phyloP scores from a whole-genome alignment of 2,797 vertebrate species.

The Steatocranus sp. region DNA sequence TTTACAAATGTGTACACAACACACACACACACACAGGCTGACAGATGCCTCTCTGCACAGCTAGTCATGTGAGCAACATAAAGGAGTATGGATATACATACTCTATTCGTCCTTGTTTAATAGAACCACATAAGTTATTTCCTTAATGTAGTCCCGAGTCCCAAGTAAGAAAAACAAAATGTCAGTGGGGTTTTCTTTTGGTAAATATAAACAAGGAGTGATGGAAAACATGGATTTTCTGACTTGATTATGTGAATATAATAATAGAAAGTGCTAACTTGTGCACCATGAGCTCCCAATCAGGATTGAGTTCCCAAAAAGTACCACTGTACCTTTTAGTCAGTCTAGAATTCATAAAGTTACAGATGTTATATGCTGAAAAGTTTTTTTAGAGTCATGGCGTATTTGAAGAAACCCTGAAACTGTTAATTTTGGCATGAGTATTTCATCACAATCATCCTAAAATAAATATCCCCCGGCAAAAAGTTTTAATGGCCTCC shows the following conservation, averaged over 20 bases:
- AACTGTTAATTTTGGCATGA: not conserved
- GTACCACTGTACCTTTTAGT: not conserved
- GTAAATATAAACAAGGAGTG: not conserved
- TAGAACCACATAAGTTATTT: not conserved
- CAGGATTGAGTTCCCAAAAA: not conserved
- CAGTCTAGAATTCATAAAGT: not conserved
- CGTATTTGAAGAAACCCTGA: not conserved
- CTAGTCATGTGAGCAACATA: not conserved
- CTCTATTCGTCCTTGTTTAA: not conserved
- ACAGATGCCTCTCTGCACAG: not conserved
- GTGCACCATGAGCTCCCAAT: not conserved
- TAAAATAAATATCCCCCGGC: not conserved
- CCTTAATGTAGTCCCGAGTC: not conserved
- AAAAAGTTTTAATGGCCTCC: not conserved
- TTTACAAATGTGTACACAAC: not conserved
- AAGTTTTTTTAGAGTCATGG: not conserved
- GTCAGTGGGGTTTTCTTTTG: accelerated
- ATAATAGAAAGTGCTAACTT: not conserved
- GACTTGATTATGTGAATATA: not conserved
- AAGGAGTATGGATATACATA: not conserved
- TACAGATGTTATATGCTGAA: not conserved
- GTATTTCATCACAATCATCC: not conserved
- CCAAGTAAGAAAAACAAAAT: not conserved
- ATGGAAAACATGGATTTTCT: not conserved
- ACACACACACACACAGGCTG: not conserved